Evolutionary conservation across 1,140 invertebrate genomes (phyloP), one percentile per base, ranked within the genome.

Genomic region (Hyles euphorbiae): DNA sequence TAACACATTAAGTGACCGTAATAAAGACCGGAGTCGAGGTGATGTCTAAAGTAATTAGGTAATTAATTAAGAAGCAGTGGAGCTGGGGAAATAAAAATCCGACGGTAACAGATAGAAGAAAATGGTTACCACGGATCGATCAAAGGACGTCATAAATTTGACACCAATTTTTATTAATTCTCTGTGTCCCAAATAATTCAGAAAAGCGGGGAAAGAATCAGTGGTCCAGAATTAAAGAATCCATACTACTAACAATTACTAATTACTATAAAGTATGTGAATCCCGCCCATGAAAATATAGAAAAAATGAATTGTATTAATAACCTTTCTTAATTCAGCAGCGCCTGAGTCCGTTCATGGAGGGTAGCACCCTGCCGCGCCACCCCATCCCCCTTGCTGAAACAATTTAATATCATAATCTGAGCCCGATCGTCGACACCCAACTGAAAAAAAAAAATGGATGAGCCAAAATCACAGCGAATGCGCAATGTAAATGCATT

Each of bases 321-420:
- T 3, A 32, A 32, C 7, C 22, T 32, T 50, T 22, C 12, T 50
- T 32, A 5, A 50, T 22, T 53, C 61, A 0, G 22, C 22, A 22
- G 63, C 47, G 52, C 59, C 70, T 58, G 65, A 10, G 8, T 51
- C 36, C 32, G 3, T 47, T 6, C 7, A n/a, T 46, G 7, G 44
- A 12, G 50, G 55, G 51, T 56, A 33, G 53, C 50, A 50, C 50
- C 56, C 34, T 58, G 54, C 44, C 57, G 55, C 63, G 53, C 53
- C 34, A 10, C 57, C 32, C 22, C 53, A 57, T 53, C 57, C 50
- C 55, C 32, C 53, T 46, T 54, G 9, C 33, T 72, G 73, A 80
- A 86, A 86, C 83, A 83, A 80, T 84, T 86, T 86, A 86, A 86
- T 86, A 84, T 84, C 76, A 86, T 86, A 84, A 86, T 83, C 80